Base-by-base conservation (phyloP, 2,888 invertebrate genomes). In the Mechanitis messenoides region DNA sequence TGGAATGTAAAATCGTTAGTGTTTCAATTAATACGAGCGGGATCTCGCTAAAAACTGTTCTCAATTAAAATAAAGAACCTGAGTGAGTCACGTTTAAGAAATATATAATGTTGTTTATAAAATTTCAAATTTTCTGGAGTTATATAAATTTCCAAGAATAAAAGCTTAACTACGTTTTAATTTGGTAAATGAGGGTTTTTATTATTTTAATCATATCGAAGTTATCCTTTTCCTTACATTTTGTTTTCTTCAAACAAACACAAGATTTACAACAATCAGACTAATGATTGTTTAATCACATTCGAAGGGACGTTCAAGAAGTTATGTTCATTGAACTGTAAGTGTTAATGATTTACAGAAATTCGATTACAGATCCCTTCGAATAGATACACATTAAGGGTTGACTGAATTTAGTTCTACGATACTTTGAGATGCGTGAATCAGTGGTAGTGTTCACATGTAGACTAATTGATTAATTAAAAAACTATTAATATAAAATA, bases 1-100 rank as follows among this genome's bases (percentile, higher is more conserved):
- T 73, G 66, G 71, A 71, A 71, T 69, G 73, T 71, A 70, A 69
- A 76, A 77, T 77, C 75, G 4, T 38, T 38, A 38, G 9, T 42
- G 9, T 58, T 74, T 83, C 79, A 80, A 81, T 81, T 75, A 81
- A 79, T 77, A 75, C 73, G 58, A 59, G 33, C 56, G 53, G 56
- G 20, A 20, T 20, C 45, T 55, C 31, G 53, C 54, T 56, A 60
- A 81, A 67, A 77, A 78, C 72, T 50, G 31, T 6, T 11, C 7
- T 42, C 31, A 50, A 72, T 81, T 81, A 83, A 81, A 79, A 76
- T 73, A 69, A 69, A 75, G 76, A 66, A 68, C 63, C 46, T 64
- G 46, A 60, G 67, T 71, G 68, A 71, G 71, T 50, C 50, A 50
- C 31, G 50, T 50, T 31, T 31, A 50, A 31, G 28, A 31, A 28